Conservation (phyloP, 2,797 vertebrate genomes). For the Anguilla pacifica region DNA sequence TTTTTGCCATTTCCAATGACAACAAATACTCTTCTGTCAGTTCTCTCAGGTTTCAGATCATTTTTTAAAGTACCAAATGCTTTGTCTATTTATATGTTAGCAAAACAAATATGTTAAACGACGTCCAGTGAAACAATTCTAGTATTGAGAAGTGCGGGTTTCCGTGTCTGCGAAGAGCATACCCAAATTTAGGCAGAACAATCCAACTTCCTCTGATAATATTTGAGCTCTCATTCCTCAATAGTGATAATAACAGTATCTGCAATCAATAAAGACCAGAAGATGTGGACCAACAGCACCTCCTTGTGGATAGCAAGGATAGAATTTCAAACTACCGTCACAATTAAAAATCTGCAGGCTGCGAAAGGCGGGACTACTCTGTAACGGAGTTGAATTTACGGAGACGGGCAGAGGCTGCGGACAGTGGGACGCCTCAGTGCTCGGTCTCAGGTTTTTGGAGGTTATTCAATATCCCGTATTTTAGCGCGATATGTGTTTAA, state of each 20-base stretch:
- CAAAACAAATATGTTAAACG: neutral
- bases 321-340: neutral
- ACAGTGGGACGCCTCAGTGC: constrained; percentile 26
- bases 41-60: neutral
- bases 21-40: neutral
- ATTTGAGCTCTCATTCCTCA: neutral
- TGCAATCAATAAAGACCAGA: neutral
- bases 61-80: neutral
- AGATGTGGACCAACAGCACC: constrained; percentile 24
- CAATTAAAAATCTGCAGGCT: neutral
- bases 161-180: neutral
- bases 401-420: constrained; percentile 42
- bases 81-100: neutral
- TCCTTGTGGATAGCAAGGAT: constrained; percentile 11
- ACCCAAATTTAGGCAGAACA: neutral
- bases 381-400: constrained; percentile 10
- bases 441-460: constrained; percentile 10
- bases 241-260: neutral
- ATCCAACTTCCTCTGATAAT: neutral
- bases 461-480: neutral
- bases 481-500: constrained; percentile 25
- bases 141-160: neutral
- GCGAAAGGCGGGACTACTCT: constrained; percentile 16
- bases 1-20: neutral
- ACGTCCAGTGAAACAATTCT: neutral